Conservation (phyloP, 2,797 vertebrate genomes). For the Microcaecilia unicolor region DNA sequence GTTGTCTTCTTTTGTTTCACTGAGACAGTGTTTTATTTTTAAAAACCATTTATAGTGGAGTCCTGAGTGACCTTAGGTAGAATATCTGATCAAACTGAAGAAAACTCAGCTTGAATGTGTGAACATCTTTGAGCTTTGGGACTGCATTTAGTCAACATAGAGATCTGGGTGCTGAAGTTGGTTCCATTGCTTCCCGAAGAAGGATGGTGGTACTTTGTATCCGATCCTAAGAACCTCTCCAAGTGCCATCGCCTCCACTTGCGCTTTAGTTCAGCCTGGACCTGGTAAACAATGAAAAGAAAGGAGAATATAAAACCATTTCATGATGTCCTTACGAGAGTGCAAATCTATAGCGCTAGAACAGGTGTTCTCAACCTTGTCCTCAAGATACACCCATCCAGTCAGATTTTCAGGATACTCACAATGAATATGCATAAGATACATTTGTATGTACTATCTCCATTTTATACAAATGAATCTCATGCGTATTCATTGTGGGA, state of each 20-base stretch:
- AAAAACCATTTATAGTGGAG: too few relatives aligned
- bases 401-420: too few relatives aligned
- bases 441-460: too few relatives aligned
- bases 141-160: constrained; percentile 85
- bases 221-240: constrained; percentile 72
- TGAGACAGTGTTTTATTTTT: too few relatives aligned
- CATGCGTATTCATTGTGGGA: too few relatives aligned
- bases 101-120: constrained; percentile 58
- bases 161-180: constrained; percentile 93
- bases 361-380: background rate
- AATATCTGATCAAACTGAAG: constrained; percentile 55
- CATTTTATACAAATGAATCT: too few relatives aligned
- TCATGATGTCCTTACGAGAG: rapidly evolving
- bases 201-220: constrained; percentile 82
- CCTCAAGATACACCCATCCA: too few relatives aligned
- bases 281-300: constrained; percentile 55
- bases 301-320: too few relatives aligned
- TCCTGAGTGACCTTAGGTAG: too few relatives aligned
- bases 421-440: too few relatives aligned
- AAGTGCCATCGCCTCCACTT: constrained; percentile 91
- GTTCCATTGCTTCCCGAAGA: constrained; percentile 80
- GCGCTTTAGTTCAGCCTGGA: constrained; percentile 86
- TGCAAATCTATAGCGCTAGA: background rate
- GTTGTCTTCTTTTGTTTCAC: too few relatives aligned
- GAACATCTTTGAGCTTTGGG: constrained; percentile 69